Conservation (phyloP, 1,140 invertebrate genomes). For the Pteromalus puparum region DNA sequence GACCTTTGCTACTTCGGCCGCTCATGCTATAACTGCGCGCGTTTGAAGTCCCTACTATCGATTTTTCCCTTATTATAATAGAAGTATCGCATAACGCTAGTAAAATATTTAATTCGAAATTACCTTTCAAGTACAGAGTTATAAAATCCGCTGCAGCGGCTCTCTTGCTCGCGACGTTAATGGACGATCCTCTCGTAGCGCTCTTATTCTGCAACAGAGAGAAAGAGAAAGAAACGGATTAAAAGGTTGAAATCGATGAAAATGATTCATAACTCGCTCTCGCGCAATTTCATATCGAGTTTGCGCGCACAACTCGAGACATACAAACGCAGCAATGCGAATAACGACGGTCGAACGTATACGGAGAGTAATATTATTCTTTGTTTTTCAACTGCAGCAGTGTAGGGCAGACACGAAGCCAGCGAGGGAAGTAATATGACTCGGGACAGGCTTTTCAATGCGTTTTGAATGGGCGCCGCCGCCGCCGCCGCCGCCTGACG, state of each 20-base stretch:
- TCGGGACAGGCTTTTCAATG: conserved; percentile 12
- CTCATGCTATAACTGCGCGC: too few relatives aligned
- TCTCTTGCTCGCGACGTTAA: neutral
- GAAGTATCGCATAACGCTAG: too few relatives aligned
- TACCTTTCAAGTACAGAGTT: conserved; percentile 29
- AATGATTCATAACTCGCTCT: conserved; percentile 1
- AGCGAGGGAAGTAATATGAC: neutral
- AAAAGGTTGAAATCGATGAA: conserved; percentile 14
- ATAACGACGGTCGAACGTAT: neutral
- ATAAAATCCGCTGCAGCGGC: conserved; percentile 26
- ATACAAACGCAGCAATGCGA: neutral
- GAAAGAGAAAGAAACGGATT: neutral
- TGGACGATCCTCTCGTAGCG: conserved; percentile 17
- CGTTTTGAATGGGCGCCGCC: conserved; percentile 14
- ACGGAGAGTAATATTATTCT: neutral
- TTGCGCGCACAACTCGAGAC: neutral
- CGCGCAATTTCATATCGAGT: neutral
- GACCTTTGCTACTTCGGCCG: too few relatives aligned
- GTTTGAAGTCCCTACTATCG: too few relatives aligned
- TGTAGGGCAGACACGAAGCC: neutral
- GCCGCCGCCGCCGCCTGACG: conserved; percentile 10
- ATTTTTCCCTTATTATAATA: too few relatives aligned
- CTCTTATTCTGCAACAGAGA: conserved; percentile 16
- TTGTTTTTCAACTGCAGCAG: neutral
- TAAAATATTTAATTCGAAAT: conserved; percentile 37